phyloP scores from a whole-genome alignment of 2,113 vertebrate species.

The Electrona antarctica region DNA sequence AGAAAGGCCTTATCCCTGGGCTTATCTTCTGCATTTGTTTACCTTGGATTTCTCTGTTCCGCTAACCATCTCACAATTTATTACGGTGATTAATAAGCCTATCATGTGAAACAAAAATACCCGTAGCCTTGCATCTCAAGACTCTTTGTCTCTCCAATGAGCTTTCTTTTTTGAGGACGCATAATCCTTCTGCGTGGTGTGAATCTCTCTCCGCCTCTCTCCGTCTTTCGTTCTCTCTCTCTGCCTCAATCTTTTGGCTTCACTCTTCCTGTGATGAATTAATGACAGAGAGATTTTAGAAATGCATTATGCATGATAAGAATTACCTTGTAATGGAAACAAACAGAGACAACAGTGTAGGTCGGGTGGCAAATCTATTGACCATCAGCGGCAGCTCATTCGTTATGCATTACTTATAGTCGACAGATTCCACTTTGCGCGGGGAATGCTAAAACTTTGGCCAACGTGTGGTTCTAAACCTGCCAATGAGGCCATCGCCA shows the following conservation, averaged over 20 bases:
- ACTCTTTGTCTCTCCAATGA: constrained; percentile 59
- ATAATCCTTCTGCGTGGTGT: constrained; percentile 58
- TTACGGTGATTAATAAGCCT: constrained; percentile 77
- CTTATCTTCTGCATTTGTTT: constrained; percentile 67
- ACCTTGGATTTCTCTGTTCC: constrained; percentile 56
- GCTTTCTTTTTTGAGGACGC: constrained; percentile 51
- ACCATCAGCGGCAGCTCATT: constrained; percentile 54
- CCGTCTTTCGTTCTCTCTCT: not conserved
- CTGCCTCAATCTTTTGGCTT: constrained; percentile 18
- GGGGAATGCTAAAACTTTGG: constrained; percentile 39
- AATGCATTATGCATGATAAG: constrained; percentile 68
- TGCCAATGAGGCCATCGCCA: constrained; percentile 41
- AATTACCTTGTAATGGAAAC: constrained; percentile 71
- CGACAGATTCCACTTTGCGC: constrained; percentile 57
- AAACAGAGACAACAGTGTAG: constrained; percentile 54
- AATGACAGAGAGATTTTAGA: constrained; percentile 60
- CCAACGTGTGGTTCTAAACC: constrained; percentile 17
- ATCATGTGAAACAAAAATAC: constrained; percentile 69
- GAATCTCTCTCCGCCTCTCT: constrained; percentile 11
- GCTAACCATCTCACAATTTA: constrained; percentile 67
- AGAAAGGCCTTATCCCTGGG: constrained; percentile 33
- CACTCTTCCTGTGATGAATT: constrained; percentile 52
- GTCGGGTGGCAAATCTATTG: constrained; percentile 59
- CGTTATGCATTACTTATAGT: constrained; percentile 61
- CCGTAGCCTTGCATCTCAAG: constrained; percentile 43